These are phyloP conservation scores for Osmerus eperlanus DNA, from an alignment of 2,113 vertebrate species.

Conservation along the genomic window DNA sequence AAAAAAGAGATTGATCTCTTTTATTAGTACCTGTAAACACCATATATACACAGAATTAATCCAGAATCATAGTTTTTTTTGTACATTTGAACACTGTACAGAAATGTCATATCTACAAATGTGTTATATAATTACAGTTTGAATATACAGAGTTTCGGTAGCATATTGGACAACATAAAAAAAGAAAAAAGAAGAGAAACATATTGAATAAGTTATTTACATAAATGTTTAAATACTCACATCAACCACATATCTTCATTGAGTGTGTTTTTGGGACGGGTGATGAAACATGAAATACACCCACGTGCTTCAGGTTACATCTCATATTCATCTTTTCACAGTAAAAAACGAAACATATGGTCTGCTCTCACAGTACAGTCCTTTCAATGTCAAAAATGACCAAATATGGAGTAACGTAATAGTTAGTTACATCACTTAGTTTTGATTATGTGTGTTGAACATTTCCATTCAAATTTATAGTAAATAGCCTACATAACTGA, in stretches of 20 bases:
- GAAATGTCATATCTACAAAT: conserved; percentile 70
- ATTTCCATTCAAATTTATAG: no score
- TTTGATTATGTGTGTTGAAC: neutral
- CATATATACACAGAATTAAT: conserved; percentile 58
- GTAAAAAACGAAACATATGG: no score
- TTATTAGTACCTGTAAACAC: conserved; percentile 68
- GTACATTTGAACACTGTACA: conserved; percentile 67
- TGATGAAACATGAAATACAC: neutral
- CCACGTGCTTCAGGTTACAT: neutral
- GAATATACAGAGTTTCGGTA: conserved; percentile 44
- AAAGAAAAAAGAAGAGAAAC: conserved; percentile 19
- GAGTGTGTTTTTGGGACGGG: neutral
- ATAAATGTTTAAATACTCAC: neutral
- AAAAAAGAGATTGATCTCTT: conserved; percentile 36
- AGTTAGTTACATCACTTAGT: no score
- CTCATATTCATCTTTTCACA: no score
- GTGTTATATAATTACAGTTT: conserved; percentile 72
- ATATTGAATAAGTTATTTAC: neutral
- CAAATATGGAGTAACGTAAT: no score
- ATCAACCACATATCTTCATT: conserved; percentile 38
- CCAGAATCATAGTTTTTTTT: conserved; percentile 51
- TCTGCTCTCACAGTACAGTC: no score
- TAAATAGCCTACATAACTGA: neutral
- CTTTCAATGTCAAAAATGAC: no score
- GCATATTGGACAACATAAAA: conserved; percentile 35